Conservation (phyloP, 1,140 invertebrate species). For the Scaptomyza montana region DNA sequence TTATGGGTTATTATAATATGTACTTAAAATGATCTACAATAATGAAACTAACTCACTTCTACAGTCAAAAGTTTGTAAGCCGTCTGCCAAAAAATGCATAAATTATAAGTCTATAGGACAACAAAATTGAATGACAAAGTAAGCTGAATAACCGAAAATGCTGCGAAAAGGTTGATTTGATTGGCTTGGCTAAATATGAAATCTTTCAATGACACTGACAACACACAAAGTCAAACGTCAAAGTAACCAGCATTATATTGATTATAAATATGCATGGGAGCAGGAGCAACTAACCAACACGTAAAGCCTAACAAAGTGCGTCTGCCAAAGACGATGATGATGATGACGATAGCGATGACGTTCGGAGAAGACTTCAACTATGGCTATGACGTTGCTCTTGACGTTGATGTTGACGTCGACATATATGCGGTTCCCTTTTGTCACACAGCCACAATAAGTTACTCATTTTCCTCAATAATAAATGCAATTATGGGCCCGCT, state of each 20-base stretch:
- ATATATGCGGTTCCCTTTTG: constrained; percentile 79
- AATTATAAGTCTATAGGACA: background rate
- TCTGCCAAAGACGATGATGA: constrained; percentile 27
- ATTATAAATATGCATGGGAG: constrained; percentile 70
- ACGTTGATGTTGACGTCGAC: constrained; percentile 31
- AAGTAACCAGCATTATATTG: constrained; percentile 74
- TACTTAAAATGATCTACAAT: too few relatives aligned
- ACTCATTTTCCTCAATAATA: constrained; percentile 82
- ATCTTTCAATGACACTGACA: constrained; percentile 62
- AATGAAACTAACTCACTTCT: too few relatives aligned
- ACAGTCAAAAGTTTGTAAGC: too few relatives aligned
- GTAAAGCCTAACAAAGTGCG: constrained; percentile 55
- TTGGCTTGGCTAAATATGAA: constrained; percentile 33
- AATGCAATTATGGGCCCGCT: constrained; percentile 78
- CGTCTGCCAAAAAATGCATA: too few relatives aligned
- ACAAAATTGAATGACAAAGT: too few relatives aligned
- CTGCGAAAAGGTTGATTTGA: background rate
- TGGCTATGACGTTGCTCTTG: constrained; percentile 3
- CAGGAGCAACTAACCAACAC: constrained; percentile 21
- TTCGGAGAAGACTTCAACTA: constrained; percentile 1
- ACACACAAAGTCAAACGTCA: constrained; percentile 65
- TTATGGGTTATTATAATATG: too few relatives aligned
- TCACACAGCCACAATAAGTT: constrained; percentile 78
- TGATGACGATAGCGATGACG: constrained; percentile 7
- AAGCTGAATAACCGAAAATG: background rate